phyloP scores from a whole-genome alignment of 2,888 invertebrate species.

The Dolomedes plantarius region DNA sequence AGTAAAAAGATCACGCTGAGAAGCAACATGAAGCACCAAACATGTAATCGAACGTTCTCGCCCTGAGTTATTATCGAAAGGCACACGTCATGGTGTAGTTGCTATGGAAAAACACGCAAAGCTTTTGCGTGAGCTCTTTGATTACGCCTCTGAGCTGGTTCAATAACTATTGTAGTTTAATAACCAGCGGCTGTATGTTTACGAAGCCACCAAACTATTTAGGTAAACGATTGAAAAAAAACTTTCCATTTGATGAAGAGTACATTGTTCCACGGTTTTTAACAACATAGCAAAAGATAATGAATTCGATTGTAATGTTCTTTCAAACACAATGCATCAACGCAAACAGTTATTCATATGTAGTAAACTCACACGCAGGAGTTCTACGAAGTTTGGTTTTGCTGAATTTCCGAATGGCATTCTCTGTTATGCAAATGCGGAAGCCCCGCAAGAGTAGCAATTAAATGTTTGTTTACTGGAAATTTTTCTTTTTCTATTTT shows the following conservation, averaged over 20 bases:
- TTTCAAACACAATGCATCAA: not conserved
- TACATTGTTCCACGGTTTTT: conserved; percentile 18
- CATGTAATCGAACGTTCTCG: conserved; percentile 35
- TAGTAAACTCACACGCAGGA: not conserved
- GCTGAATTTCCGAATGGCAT: not conserved
- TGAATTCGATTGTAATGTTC: not conserved
- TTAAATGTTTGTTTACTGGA: no score
- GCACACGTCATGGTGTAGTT: conserved; percentile 27
- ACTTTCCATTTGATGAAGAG: conserved; percentile 3
- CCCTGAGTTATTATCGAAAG: conserved; percentile 9
- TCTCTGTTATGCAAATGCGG: no score
- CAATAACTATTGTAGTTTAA: conserved; percentile 51
- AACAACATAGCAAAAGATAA: conserved; percentile 9
- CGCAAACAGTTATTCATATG: not conserved
- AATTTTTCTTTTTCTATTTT: no score
- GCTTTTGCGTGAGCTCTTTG: conserved; percentile 54
- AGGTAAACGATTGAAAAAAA: conserved; percentile 12
- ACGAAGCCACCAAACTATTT: not conserved
- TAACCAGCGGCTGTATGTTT: conserved; percentile 27
- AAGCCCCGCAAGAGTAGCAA: no score
- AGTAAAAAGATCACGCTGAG: not conserved
- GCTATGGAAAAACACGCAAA: conserved; percentile 40
- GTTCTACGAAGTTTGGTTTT: not conserved
- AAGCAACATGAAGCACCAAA: not conserved
- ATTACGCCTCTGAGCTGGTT: conserved; percentile 33